Evolutionary conservation across 2,888 invertebrate species (phyloP).

Genomic region (Plagiodera versicolora): DNA sequence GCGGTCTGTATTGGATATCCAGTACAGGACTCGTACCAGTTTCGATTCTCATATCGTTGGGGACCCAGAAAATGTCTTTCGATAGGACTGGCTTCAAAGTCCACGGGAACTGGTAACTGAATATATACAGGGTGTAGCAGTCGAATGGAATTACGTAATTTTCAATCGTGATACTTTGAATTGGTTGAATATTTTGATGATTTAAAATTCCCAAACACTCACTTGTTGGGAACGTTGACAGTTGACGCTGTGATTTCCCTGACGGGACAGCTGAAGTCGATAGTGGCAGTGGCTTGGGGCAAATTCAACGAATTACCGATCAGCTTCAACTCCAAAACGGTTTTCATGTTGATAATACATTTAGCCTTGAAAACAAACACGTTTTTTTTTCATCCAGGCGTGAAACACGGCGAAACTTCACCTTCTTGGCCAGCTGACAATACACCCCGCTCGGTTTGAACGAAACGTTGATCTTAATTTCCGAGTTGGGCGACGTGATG

Average conservation of each 20-base stretch:
- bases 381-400: too few relatives aligned
- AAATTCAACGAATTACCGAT: constrained; percentile 66
- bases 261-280: constrained; percentile 64
- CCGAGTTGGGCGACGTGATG: constrained; percentile 64
- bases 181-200: too few relatives aligned
- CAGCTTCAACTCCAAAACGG: constrained; percentile 60
- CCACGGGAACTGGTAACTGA: constrained; percentile 29
- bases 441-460: constrained; percentile 61
- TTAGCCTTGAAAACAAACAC: constrained; percentile 37
- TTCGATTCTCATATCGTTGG: constrained; percentile 24
- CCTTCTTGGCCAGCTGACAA: constrained; percentile 47
- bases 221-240: constrained; percentile 63
- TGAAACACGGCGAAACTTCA: too few relatives aligned
- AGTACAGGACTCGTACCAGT: constrained; percentile 20
- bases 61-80: constrained; percentile 24
- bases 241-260: constrained; percentile 60
- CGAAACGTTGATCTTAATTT: constrained; percentile 64
- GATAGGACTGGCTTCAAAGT: constrained; percentile 21
- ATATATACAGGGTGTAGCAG: too few relatives aligned
- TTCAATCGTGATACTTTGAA: too few relatives aligned
- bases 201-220: constrained; percentile 18
- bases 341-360: constrained; percentile 63
- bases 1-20: constrained; percentile 43
- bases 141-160: too few relatives aligned
- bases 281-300: constrained; percentile 59